Percentiles rank a stretch among this genome's conserved stretches.
Evolutionary conservation across 2,797 vertebrate genomes (phyloP).

Genomic region (Lagocephalus sceleratus): DNA sequence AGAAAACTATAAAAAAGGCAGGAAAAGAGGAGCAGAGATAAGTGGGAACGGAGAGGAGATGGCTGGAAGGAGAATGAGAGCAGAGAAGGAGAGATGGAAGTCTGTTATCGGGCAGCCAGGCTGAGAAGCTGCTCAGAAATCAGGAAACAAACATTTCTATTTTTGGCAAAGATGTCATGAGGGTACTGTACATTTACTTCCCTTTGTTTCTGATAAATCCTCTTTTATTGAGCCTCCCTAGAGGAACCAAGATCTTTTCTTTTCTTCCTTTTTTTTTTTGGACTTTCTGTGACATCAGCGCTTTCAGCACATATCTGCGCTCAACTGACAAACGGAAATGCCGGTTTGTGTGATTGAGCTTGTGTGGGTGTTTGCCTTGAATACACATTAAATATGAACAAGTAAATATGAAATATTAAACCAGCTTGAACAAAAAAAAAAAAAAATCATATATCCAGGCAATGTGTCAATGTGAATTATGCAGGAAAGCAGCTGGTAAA

Average conservation of each 20-base stretch:
- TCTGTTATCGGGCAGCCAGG: slow-evolving; percentile 29
- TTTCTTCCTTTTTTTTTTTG: neutral
- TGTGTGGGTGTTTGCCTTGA: slow-evolving; percentile 35
- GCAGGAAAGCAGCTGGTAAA: slow-evolving; percentile 60
- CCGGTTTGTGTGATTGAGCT: slow-evolving; percentile 1
- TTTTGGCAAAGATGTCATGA: slow-evolving; percentile 41
- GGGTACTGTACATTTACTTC: slow-evolving; percentile 16
- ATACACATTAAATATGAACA: slow-evolving; percentile 65
- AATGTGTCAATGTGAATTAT: slow-evolving; percentile 69
- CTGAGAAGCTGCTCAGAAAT: slow-evolving; percentile 27
- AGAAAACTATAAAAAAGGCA: neutral
- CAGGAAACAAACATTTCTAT: slow-evolving; percentile 45
- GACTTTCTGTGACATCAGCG: slow-evolving; percentile 9
- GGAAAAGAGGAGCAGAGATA: slow-evolving; percentile 2
- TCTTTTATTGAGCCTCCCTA: slow-evolving; percentile 33
- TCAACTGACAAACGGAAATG: slow-evolving; percentile 11
- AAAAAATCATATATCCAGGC: slow-evolving; percentile 43
- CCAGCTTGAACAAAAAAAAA: slow-evolving; percentile 24
- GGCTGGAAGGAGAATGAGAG: slow-evolving; percentile 1
- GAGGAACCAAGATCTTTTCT: neutral
- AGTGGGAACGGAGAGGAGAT: slow-evolving; percentile 1
- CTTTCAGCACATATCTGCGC: slow-evolving; percentile 13
- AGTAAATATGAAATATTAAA: slow-evolving; percentile 65
- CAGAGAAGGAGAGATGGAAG: slow-evolving; percentile 28
- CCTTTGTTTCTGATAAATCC: slow-evolving; percentile 46